Conservation (phyloP, 2,888 invertebrate genomes). For the Lomographa bimaculata region DNA sequence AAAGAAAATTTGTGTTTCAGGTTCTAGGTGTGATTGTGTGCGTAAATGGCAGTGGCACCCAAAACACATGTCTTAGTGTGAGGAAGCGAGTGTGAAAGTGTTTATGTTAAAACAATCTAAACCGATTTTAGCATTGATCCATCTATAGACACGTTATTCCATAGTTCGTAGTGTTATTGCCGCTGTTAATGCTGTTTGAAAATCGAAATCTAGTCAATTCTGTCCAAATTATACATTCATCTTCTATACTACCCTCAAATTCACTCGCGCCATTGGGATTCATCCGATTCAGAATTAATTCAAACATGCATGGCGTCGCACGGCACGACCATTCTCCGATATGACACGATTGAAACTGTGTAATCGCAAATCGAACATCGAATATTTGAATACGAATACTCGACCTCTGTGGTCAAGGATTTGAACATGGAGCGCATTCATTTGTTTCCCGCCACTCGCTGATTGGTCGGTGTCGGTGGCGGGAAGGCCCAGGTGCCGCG, state of each 20-base stretch:
- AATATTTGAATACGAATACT: conserved; percentile 56
- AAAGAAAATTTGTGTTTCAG: too few relatives aligned
- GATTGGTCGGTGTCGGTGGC: conserved; percentile 40
- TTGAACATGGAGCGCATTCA: conserved; percentile 52
- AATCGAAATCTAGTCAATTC: neutral
- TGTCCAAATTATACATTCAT: conserved; percentile 1
- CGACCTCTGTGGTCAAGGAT: conserved; percentile 59
- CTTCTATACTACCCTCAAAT: neutral
- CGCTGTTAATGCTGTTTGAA: too few relatives aligned
- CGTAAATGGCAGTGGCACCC: too few relatives aligned
- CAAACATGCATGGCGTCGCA: too few relatives aligned
- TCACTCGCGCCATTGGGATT: neutral
- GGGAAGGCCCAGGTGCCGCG: conserved; percentile 59
- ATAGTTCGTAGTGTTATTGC: too few relatives aligned
- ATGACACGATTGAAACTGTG: conserved; percentile 21
- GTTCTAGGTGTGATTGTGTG: too few relatives aligned
- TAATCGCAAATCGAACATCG: conserved; percentile 49
- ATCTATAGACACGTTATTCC: too few relatives aligned
- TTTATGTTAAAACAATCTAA: too few relatives aligned
- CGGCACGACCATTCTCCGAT: conserved; percentile 6
- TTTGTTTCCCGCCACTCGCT: conserved; percentile 55
- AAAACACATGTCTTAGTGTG: too few relatives aligned
- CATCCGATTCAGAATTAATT: conserved; percentile 23
- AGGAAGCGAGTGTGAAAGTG: too few relatives aligned
- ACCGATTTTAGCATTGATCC: too few relatives aligned